A percentile compares a stretch with the other conserved stretches of the same genome.
Evolutionary conservation across 2,797 vertebrate species (phyloP).

Genomic region (Hypotaenidia okinawae): DNA sequence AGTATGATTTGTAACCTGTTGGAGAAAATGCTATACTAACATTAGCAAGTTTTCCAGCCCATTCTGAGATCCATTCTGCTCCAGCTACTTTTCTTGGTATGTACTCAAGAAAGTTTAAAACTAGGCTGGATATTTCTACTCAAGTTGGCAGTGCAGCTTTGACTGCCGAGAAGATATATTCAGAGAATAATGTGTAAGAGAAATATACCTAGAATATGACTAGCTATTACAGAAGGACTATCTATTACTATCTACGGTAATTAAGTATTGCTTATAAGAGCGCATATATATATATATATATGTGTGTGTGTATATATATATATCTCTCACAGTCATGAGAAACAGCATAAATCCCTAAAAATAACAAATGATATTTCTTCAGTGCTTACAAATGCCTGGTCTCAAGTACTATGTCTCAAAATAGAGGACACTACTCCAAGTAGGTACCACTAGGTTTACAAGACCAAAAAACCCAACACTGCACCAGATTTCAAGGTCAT

Average conservation of each 20-base stretch:
- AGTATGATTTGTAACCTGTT: conserved; percentile 18
- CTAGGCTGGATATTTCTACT: background rate
- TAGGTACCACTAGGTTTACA: background rate
- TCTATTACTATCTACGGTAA: background rate
- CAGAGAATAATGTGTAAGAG: background rate
- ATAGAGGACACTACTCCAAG: background rate
- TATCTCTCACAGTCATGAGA: background rate
- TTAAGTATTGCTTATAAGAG: background rate
- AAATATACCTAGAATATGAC: background rate
- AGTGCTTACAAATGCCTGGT: background rate
- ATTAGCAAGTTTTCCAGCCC: background rate
- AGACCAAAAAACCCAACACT: background rate
- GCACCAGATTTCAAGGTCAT: background rate
- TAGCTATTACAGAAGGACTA: background rate
- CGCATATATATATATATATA: background rate
- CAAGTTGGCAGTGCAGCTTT: background rate
- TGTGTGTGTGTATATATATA: background rate
- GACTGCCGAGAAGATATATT: background rate
- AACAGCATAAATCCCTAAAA: background rate
- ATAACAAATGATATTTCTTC: background rate
- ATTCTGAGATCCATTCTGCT: background rate
- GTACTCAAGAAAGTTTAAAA: background rate
- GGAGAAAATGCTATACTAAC: background rate
- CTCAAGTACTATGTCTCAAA: background rate
- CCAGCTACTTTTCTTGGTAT: background rate